These are phyloP conservation scores for Samia ricini DNA, from an alignment of 1,140 invertebrate species.

Conservation along the genomic window DNA sequence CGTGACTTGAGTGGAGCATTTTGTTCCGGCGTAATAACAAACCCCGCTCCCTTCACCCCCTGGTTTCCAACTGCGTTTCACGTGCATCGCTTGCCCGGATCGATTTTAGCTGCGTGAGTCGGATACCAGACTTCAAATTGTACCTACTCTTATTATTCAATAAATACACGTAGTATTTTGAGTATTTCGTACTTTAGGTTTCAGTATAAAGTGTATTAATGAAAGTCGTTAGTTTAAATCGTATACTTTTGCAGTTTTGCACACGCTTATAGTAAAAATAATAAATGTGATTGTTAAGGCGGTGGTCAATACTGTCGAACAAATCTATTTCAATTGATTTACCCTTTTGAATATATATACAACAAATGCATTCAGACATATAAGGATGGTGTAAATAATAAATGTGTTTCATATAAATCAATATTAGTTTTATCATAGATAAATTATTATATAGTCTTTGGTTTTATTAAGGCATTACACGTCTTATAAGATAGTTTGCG, in stretches of 20 bases:
- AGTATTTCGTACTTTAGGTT: neutral
- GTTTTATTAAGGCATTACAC: too few species aligned
- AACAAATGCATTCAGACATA: neutral
- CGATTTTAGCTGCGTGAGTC: conserved; percentile 27
- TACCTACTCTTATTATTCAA: neutral
- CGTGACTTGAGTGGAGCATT: conserved; percentile 34
- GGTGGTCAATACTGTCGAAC: too few species aligned
- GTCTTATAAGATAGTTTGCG: too few species aligned
- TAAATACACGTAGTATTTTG: neutral
- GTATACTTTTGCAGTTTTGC: too few species aligned
- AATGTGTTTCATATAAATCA: too few species aligned
- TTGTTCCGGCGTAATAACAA: conserved; percentile 34
- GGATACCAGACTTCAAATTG: neutral
- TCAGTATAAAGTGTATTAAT: neutral
- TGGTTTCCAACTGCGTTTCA: conserved; percentile 22
- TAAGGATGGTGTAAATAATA: too few species aligned
- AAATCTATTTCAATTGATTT: too few species aligned
- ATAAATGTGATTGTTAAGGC: too few species aligned
- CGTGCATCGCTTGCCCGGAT: conserved; percentile 27
- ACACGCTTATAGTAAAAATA: too few species aligned
- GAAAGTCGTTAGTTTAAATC: neutral
- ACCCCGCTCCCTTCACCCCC: conserved; percentile 22
- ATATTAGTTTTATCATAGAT: too few species aligned
- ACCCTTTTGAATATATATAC: neutral
- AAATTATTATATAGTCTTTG: too few species aligned